Base-by-base conservation (phyloP, 1,140 invertebrate species). In the Aradophagus sp. region DNA sequence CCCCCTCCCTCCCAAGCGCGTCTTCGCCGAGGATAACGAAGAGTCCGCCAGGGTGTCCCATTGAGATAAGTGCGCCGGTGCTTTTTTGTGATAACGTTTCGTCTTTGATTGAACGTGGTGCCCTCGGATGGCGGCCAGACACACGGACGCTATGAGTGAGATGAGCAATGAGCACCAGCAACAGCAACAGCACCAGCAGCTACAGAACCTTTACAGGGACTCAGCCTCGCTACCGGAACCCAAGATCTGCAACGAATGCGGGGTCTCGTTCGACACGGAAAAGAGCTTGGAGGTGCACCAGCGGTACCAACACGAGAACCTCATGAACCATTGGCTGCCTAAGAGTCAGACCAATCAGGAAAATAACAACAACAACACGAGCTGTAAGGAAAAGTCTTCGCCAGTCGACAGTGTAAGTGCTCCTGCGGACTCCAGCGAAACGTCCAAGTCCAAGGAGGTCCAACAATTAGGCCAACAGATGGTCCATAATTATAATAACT, bases 231-330 rank as follows among this genome's bases (percentile, higher is more conserved):
- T 70, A 80, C 84, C 68, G 75, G 71, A 82, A 82, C 67, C 81
- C 70, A 79, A 88, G 50, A 87, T 89, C 69, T 94, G 93, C 83
- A 90, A 91, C 77, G 89, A 92, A 79, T 93, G 92, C 85, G 88
- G 89, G 67, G 75, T 93, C 23, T 89, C 87, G 70, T 90, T 93
- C 75, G 91, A 93, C 74, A 90, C 91, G 72, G 86, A 89, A 20
- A 90, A 90, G 62, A 93, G 91, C 31, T 86, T 93, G 36, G 90
- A 93, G 70, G 92, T 93, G 48, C 92, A 94, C 84, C 84, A 93
- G 61, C 89, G 90, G 62, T 93, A 94, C 76, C 92, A 94, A 70
- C 91, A 93, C 75, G 91, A 92, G 73, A 93, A 92, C 71, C 82
- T 93, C 47, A 82, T 93, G 56, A 91, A 87, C 72, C 91, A 92